Conservation (phyloP, 2,113 vertebrate genomes). For the Ifrita kowaldi region DNA sequence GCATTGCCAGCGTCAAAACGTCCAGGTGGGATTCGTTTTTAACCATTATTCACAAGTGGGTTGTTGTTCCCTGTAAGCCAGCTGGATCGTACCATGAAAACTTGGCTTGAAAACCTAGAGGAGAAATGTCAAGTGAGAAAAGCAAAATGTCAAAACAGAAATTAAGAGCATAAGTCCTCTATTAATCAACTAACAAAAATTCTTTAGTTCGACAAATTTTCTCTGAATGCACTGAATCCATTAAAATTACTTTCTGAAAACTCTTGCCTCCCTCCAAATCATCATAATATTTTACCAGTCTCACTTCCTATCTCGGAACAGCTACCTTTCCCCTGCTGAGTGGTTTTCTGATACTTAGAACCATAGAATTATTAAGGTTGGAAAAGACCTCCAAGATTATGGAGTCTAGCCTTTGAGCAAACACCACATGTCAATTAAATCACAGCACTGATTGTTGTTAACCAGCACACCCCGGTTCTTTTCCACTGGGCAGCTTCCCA, state of each 20-base stretch:
- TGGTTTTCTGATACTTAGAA: neutral
- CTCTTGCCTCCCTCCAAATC: neutral
- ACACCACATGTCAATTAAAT: neutral
- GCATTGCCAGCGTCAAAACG: slow-evolving; percentile 76
- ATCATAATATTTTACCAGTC: neutral
- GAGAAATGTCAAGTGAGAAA: neutral
- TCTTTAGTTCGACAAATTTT: neutral
- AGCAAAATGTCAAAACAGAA: neutral
- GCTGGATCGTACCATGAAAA: neutral
- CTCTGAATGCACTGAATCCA: neutral
- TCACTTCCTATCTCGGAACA: neutral
- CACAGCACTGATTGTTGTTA: neutral
- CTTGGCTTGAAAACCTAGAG: slow-evolving; percentile 28
- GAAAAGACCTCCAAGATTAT: neutral
- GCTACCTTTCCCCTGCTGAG: neutral
- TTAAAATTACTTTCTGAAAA: neutral
- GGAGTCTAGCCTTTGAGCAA: neutral
- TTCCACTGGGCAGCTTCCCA: neutral
- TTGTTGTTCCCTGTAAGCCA: neutral
- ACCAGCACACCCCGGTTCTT: neutral
- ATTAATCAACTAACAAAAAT: neutral
- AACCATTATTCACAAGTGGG: slow-evolving; percentile 44
- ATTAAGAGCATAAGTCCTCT: neutral
- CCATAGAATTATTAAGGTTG: neutral
- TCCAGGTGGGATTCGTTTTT: slow-evolving; percentile 66